phyloP scores from a whole-genome alignment of 2,888 invertebrate genomes.

The Candidula unifasciata region DNA sequence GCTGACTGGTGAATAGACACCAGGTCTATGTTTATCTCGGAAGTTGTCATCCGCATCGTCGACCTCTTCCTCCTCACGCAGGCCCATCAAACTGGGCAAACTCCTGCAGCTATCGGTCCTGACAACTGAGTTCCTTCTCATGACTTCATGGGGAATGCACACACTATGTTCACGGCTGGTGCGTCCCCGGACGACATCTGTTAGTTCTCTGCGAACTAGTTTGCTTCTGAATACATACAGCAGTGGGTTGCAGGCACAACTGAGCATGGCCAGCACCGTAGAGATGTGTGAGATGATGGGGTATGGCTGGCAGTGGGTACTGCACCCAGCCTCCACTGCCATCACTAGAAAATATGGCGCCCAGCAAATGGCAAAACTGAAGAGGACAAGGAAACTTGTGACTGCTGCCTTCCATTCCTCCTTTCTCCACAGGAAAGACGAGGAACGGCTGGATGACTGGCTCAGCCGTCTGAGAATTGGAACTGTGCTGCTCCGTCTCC shows the following conservation, averaged over 20 bases:
- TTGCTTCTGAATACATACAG: constrained; percentile 85
- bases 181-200: constrained; percentile 57
- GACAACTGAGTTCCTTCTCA: constrained; percentile 11
- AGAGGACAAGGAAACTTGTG: constrained; percentile 88
- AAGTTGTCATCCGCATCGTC: not conserved
- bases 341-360: constrained; percentile 78
- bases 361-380: constrained; percentile 83
- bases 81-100: constrained; percentile 38
- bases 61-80: constrained; percentile 38
- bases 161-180: constrained; percentile 35
- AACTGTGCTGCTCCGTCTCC: constrained; percentile 66
- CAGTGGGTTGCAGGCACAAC: constrained; percentile 85
- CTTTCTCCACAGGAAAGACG: constrained; percentile 85
- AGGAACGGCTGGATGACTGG: constrained; percentile 85
- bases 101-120: constrained; percentile 43
- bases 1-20: not conserved
- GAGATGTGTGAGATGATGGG: constrained; percentile 77
- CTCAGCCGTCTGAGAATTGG: constrained; percentile 81
- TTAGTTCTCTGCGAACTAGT: constrained; percentile 64
- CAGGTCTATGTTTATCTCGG: not conserved
- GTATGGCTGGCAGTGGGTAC: constrained; percentile 47
- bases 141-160: constrained; percentile 47
- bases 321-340: constrained; percentile 29
- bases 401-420: constrained; percentile 93
- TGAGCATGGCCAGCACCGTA: constrained; percentile 81